Evolutionary conservation across 2,888 invertebrate species (phyloP).

Genomic region (Volucella inanis): DNA sequence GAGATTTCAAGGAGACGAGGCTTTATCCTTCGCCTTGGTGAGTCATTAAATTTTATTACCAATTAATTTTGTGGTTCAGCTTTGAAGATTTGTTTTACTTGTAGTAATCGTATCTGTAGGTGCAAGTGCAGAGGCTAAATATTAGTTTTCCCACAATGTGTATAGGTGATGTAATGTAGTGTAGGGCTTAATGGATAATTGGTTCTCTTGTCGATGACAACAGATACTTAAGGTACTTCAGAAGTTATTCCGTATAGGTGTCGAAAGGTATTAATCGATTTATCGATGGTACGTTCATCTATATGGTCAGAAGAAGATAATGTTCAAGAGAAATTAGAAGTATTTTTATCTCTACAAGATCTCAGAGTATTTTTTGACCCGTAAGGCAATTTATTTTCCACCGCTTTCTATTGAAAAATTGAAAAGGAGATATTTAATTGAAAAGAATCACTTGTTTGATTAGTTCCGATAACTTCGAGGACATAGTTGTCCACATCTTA

Average conservation of each 20-base stretch:
- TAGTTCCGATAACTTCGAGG: no score
- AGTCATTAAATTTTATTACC: slow-evolving; percentile 67
- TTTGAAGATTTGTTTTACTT: slow-evolving; percentile 29
- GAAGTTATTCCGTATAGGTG: slow-evolving; percentile 7
- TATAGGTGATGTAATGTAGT: neutral
- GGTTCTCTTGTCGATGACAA: slow-evolving; percentile 51
- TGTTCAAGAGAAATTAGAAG: no score
- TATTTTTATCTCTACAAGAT: no score
- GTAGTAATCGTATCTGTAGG: neutral
- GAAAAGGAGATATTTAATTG: no score
- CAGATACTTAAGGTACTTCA: slow-evolving; percentile 35
- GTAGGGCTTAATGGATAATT: slow-evolving; percentile 50
- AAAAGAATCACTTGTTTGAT: no score
- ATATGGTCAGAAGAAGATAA: neutral
- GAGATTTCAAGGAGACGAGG: slow-evolving; percentile 39
- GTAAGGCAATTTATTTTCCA: no score
- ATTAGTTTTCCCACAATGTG: slow-evolving; percentile 43
- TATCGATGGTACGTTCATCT: neutral
- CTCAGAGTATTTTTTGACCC: no score
- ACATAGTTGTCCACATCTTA: no score
- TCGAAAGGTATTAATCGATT: neutral
- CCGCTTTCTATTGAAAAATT: no score
- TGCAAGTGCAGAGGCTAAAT: slow-evolving; percentile 5
- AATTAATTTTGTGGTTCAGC: slow-evolving; percentile 67
- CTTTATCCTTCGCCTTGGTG: slow-evolving; percentile 42